Conservation (phyloP, 2,113 vertebrate genomes). For the Spermophilus dauricus region DNA sequence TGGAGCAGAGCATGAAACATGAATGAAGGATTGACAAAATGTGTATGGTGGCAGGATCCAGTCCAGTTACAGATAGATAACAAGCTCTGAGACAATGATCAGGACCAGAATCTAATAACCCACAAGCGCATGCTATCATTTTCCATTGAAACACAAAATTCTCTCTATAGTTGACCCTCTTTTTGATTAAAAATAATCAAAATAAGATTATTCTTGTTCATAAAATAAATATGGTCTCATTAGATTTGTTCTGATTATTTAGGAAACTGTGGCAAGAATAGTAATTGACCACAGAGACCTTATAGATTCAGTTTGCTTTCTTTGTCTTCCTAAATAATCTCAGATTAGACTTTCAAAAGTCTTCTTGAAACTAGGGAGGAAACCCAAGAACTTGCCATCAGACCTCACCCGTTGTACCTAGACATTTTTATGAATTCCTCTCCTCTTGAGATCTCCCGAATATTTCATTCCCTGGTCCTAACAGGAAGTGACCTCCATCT, state of each 20-base stretch:
- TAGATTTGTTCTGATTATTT: background rate
- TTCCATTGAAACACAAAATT: background rate
- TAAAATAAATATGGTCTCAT: background rate
- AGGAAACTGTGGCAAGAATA: background rate
- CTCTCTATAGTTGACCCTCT: background rate
- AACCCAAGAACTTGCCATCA: background rate
- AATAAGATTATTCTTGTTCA: background rate
- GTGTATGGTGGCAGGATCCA: background rate
- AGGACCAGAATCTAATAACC: background rate
- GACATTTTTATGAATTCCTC: background rate
- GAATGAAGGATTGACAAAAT: background rate
- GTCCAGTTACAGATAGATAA: background rate
- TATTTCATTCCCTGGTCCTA: background rate
- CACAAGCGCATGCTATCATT: background rate
- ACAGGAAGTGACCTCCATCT: background rate
- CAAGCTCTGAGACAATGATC: background rate
- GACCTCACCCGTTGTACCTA: background rate
- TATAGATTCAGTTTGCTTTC: background rate
- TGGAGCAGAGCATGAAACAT: background rate
- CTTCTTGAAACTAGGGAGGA: background rate
- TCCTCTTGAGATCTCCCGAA: background rate
- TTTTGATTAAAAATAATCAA: background rate
- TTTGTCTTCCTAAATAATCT: background rate
- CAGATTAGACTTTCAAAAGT: background rate
- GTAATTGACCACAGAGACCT: background rate